These are phyloP conservation scores for Apostichopus parvimensis DNA, from an alignment of 35 echinoderm and acorn worm species.

Conservation along the genomic window DNA sequence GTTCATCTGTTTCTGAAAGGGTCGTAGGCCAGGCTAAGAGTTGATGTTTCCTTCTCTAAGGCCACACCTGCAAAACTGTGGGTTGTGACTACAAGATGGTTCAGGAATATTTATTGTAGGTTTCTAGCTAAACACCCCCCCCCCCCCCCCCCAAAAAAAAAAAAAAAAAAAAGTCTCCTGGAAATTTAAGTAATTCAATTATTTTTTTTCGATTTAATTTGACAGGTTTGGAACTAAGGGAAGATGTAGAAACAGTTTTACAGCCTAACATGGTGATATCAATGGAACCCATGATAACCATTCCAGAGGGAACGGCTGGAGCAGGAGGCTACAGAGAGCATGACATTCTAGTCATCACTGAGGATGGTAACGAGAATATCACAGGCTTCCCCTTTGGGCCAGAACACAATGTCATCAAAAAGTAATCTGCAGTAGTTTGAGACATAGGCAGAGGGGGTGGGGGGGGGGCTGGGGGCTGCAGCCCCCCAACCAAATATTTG, in stretches of 20 bases:
- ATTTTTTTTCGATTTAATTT: not conserved
- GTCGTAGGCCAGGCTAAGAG: no score
- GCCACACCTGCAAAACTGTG: no score
- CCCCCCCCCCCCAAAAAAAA: no score
- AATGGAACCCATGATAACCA: constrained; percentile 84
- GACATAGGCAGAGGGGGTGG: no score
- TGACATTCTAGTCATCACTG: constrained; percentile 61
- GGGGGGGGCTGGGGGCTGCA: no score
- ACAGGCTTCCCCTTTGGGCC: constrained; percentile 87
- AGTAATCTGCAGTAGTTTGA: constrained; percentile 25
- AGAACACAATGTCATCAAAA: constrained; percentile 85
- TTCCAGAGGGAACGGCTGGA: constrained; percentile 78
- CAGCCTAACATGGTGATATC: constrained; percentile 89
- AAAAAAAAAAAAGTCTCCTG: no score
- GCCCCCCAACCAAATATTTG: no score
- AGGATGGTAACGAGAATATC: constrained; percentile 74
- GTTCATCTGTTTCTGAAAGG: no score
- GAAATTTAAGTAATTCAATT: not conserved
- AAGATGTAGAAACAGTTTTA: constrained; percentile 90
- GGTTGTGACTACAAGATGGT: no score
- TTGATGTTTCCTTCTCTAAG: no score
- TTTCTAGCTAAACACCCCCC: no score
- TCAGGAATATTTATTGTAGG: no score
- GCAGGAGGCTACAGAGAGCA: constrained; percentile 86
- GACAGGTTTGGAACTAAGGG: constrained; percentile 81